Conservation (phyloP, 2,888 invertebrate species). For the Rhaphigaster nebulosa region DNA sequence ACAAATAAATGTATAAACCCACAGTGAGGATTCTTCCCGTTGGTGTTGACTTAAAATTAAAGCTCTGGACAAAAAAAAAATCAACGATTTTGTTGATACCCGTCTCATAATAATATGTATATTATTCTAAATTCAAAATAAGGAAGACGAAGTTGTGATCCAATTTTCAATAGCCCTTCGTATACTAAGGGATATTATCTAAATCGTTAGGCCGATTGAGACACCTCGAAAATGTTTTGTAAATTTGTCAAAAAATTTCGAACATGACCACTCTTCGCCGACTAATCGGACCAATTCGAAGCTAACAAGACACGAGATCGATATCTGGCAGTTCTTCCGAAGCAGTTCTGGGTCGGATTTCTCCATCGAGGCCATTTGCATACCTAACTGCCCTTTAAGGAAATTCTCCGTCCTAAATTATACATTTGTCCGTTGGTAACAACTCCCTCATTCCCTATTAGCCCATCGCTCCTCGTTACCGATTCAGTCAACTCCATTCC, state of each 20-base stretch:
- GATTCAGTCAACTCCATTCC: not conserved
- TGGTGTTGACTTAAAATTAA: too few species aligned
- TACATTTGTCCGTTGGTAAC: constrained; percentile 9
- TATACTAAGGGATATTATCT: not conserved
- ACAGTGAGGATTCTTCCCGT: too few species aligned
- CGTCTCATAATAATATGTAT: not conserved
- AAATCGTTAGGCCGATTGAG: not conserved
- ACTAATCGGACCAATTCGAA: not conserved
- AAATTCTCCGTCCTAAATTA: constrained; percentile 14
- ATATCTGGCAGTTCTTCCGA: not conserved
- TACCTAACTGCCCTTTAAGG: constrained; percentile 26
- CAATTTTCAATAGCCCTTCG: not conserved
- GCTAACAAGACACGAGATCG: not conserved
- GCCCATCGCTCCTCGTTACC: not conserved
- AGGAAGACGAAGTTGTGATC: not conserved
- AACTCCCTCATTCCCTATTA: constrained; percentile 5
- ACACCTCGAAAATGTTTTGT: not conserved
- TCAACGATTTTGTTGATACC: too few species aligned
- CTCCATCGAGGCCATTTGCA: not conserved
- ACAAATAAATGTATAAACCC: too few species aligned
- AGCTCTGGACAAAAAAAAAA: too few species aligned
- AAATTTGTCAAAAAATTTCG: not conserved
- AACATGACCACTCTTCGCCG: not conserved
- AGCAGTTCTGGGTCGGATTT: not conserved
- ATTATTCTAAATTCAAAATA: not conserved